Evolutionary conservation across 2,113 vertebrate species (phyloP), one percentile per base, ranked within the genome.

Genomic region (Leucopsar rothschildi): DNA sequence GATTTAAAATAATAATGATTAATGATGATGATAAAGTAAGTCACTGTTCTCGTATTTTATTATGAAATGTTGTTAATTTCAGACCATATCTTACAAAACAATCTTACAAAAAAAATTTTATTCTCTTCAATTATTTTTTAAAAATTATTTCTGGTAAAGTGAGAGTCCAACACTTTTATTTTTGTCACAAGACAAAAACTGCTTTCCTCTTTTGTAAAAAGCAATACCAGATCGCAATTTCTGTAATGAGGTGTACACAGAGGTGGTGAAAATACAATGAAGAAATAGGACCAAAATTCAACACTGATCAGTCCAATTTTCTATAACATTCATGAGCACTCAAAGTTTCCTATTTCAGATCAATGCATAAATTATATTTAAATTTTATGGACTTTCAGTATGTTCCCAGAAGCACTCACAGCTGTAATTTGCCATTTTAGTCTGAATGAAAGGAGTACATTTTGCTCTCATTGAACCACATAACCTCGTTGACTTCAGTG

Each of bases 351-450:
- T 73, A 59, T 93, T 96, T 88, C 92, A 86, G 69, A 87, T 88
- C 56, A 88, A 91, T 78, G 33, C 50, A 91, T 90, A 88, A 90
- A 86, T 88, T 86, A 84, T 75, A 70, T 75, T 91, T 68, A 66
- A 88, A 88, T 92, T 73, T 94, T 82, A 82, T 37, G 91, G 0
- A 60, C 55, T 90, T 94, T 64, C 60, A 60, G 33, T 59, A 3
- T 42, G 40, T 81, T 81, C 23, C 47, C 61, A 88, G 76, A 92
- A 91, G 56, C 39, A 88, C 37, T 85, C 64, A 86, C 42, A 56
- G 24, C 49, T 68, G 24, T 84, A 86, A 89, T 96, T 91, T 96
- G 33, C 80, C 64, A 71, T 93, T 94, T 93, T 60, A 81, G 33
- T 75, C 81, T 92, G 88, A 90, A 86, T 86, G 53, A 73, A 91